A percentile compares a stretch with the other conserved stretches of the same genome.
Conservation (phyloP, 2,797 vertebrate genomes). For the Rousettus madagascariensis region DNA sequence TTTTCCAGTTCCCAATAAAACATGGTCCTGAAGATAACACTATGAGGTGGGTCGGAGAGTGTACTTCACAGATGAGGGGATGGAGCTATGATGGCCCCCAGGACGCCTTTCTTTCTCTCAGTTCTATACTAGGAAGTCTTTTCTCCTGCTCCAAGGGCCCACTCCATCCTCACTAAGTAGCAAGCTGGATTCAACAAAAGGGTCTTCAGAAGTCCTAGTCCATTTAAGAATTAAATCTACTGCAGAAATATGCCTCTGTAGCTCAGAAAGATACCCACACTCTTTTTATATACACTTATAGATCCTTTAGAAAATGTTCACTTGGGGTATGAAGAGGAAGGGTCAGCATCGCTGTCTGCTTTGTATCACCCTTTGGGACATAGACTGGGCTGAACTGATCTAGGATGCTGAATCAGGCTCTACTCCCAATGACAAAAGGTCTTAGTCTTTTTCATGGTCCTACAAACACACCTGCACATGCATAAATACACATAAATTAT, state of each 20-base stretch:
- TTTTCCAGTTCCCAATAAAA: background rate
- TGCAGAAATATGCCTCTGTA: background rate
- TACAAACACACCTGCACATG: background rate
- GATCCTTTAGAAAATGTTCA: background rate
- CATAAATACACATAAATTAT: constrained; percentile 6
- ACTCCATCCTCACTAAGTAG: background rate
- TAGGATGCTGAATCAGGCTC: background rate
- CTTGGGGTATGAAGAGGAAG: background rate
- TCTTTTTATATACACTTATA: background rate
- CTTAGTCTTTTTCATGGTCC: background rate
- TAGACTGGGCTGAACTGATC: background rate
- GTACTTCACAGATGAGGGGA: background rate
- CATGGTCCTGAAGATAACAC: background rate
- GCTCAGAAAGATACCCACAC: background rate
- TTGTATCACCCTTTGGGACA: background rate
- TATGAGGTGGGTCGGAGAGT: background rate
- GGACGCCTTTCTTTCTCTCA: background rate
- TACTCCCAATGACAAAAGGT: background rate
- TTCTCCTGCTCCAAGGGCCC: background rate
- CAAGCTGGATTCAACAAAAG: background rate
- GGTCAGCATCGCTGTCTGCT: background rate
- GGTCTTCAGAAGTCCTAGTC: background rate
- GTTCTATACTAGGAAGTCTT: background rate
- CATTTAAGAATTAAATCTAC: background rate
- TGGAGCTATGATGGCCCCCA: background rate